Percentiles rank a stretch among this genome's conserved stretches.
Evolutionary conservation across 2,797 vertebrate species (phyloP).

Genomic region (Gambelia wislizenii): DNA sequence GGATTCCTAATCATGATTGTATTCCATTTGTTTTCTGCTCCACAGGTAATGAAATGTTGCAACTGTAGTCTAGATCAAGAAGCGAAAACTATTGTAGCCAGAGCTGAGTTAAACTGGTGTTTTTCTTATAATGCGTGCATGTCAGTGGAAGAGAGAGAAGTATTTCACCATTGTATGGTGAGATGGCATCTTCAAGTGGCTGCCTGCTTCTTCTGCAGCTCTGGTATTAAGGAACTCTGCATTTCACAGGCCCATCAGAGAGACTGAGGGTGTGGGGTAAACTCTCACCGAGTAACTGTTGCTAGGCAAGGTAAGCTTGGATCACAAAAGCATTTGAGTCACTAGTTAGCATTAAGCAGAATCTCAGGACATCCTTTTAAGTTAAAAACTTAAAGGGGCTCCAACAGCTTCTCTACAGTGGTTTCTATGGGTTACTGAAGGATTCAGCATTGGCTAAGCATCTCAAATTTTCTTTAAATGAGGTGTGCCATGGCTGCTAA

Average conservation of each 20-base stretch:
- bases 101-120: constrained; percentile 8
- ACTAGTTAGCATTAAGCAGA: background rate
- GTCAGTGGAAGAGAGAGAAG: constrained; percentile 27
- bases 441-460: background rate
- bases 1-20: constrained; percentile 70
- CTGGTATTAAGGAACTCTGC: constrained; percentile 26
- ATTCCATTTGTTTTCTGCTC: constrained; percentile 26
- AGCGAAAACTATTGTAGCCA: constrained; percentile 26
- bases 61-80: constrained; percentile 5
- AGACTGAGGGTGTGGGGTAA: constrained; percentile 28
- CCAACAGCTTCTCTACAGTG: constrained; percentile 27
- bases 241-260: constrained; percentile 3
- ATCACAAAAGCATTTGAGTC: constrained; percentile 70
- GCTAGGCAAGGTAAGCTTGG: constrained; percentile 66
- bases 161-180: constrained; percentile 20
- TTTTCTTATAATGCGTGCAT: constrained; percentile 45
- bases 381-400: constrained; percentile 12
- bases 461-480: constrained; percentile 23
- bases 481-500: constrained; percentile 11
- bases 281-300: constrained; percentile 62
- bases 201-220: constrained; percentile 23
- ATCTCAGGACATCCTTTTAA: constrained; percentile 29
- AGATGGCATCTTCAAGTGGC: background rate
- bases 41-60: constrained; percentile 38
- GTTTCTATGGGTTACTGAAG: constrained; percentile 9